Percentiles rank a stretch among this genome's conserved stretches.
These are phyloP conservation scores for Latrodectus geometricus DNA, from an alignment of 1,140 invertebrate genomes.

Conservation along the genomic window DNA sequence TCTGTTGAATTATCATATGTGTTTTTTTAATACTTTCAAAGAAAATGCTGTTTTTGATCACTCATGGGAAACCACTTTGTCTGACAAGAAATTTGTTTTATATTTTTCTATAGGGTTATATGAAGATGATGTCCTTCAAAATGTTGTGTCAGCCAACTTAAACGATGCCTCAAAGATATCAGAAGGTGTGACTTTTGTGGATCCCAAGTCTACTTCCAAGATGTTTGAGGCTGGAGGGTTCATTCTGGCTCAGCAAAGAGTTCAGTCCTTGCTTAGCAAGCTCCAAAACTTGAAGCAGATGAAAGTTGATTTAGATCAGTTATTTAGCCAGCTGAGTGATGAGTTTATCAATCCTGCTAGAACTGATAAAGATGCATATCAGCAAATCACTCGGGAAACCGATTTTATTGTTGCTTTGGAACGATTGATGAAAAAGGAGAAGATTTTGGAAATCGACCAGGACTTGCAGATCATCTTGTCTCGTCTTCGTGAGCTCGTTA, in stretches of 20 bases:
- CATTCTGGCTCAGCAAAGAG: constrained; percentile 10
- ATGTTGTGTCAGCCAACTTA: background rate
- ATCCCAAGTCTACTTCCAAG: constrained; percentile 19
- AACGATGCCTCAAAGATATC: background rate
- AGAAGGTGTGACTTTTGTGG: constrained; percentile 17
- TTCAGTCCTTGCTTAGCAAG: constrained; percentile 43
- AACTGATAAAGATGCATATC: background rate
- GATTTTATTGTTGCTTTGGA: constrained; percentile 12
- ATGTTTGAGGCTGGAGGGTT: constrained; percentile 5
- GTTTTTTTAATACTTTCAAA: too few relatives aligned
- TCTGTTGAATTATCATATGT: too few relatives aligned
- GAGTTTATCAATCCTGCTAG: background rate
- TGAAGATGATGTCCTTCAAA: background rate
- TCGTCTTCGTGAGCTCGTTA: background rate
- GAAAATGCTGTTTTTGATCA: too few relatives aligned
- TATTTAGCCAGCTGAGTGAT: background rate
- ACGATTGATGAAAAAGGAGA: constrained; percentile 38
- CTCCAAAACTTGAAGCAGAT: constrained; percentile 50
- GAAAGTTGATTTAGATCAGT: constrained; percentile 35
- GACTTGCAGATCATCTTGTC: constrained; percentile 26
- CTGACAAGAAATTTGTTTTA: background rate
- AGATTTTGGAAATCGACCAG: constrained; percentile 38
- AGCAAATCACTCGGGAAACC: constrained; percentile 1
- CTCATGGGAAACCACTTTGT: too few relatives aligned
- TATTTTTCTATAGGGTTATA: background rate